Evolutionary conservation across 2,113 vertebrate genomes (phyloP).

Genomic region (Pogona vitticeps): DNA sequence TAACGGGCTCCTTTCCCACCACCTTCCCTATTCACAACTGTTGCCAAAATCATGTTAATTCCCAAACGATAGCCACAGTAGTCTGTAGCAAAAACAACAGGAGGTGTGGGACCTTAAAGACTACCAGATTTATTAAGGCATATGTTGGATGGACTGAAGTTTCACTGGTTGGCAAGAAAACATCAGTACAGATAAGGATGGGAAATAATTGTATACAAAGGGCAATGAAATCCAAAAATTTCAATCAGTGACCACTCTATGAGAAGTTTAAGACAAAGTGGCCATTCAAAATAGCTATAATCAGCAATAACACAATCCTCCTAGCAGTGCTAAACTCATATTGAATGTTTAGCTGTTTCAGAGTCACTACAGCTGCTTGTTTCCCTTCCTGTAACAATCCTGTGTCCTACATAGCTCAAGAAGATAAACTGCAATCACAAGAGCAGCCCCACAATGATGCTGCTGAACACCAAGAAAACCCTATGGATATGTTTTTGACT

Average conservation of each 20-base stretch:
- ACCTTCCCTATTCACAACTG: too few species aligned
- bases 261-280: neutral
- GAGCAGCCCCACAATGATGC: neutral
- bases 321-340: neutral
- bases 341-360: neutral
- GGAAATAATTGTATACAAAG: neutral
- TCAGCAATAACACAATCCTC: neutral
- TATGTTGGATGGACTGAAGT: neutral
- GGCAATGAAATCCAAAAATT: neutral
- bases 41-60: too few species aligned
- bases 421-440: neutral
- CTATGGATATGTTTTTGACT: neutral
- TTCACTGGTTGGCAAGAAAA: neutral
- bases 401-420: too few species aligned
- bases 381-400: neutral
- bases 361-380: neutral
- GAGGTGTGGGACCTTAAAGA: neutral
- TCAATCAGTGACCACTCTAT: neutral
- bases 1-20: neutral
- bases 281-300: neutral
- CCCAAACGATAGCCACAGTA: too few species aligned
- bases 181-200: neutral
- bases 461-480: neutral
- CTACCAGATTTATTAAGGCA: neutral
- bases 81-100: too few species aligned